A percentile compares a stretch with the other conserved stretches of the same genome.
These are phyloP conservation scores for Carpatolechia fugitivella DNA, from an alignment of 2,888 invertebrate species.

Conservation along the genomic window DNA sequence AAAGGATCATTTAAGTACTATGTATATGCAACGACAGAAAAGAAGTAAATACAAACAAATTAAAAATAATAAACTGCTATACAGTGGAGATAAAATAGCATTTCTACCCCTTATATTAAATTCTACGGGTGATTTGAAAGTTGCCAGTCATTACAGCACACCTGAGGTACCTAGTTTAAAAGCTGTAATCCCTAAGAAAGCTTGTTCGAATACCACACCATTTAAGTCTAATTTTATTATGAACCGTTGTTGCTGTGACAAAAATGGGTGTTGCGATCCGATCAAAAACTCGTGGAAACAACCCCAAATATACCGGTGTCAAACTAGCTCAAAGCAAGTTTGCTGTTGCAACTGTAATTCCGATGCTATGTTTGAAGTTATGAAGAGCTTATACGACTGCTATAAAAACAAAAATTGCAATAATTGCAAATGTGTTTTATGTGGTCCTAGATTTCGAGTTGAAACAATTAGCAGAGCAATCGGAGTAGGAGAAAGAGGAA, in stretches of 20 bases:
- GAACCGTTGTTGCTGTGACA: neutral
- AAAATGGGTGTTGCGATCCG: neutral
- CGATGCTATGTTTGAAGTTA: conserved; percentile 66
- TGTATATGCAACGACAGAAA: neutral
- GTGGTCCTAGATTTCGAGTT: conserved; percentile 25
- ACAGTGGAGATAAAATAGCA: neutral
- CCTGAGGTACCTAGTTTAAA: neutral
- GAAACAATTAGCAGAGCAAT: neutral
- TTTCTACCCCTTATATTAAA: neutral
- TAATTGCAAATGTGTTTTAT: conserved; percentile 56
- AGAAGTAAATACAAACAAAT: neutral
- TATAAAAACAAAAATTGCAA: conserved; percentile 62
- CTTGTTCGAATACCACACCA: neutral
- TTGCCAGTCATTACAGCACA: neutral
- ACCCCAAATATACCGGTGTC: conserved; percentile 41
- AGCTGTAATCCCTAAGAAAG: neutral
- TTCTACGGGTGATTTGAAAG: neutral
- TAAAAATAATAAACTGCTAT: neutral
- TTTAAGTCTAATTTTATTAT: neutral
- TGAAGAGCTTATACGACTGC: conserved; percentile 63
- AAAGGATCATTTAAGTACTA: neutral
- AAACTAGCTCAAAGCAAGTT: conserved; percentile 36
- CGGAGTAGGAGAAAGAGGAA: neutral
- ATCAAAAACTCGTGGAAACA: neutral
- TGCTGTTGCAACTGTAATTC: conserved; percentile 57